Conservation (phyloP, 2,113 vertebrate species). For the Chrysochloris asiatica region DNA sequence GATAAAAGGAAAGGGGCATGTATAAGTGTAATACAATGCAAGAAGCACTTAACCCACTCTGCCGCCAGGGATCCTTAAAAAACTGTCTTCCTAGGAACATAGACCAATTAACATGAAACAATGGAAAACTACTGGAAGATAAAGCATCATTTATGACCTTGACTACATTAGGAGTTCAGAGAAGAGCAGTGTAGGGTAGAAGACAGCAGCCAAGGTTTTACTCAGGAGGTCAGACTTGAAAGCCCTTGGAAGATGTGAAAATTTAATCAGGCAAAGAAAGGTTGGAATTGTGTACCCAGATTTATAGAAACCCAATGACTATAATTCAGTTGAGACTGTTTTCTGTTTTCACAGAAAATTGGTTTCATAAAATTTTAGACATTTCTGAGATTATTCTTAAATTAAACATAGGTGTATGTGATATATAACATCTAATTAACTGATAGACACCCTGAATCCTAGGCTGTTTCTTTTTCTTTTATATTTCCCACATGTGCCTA, state of each 20-base stretch:
- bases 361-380: constrained; percentile 62
- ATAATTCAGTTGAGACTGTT: constrained; percentile 53
- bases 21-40: neutral
- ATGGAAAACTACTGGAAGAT: constrained; percentile 49
- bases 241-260: constrained; percentile 50
- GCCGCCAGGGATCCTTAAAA: neutral
- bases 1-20: neutral
- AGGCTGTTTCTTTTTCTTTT: neutral
- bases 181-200: neutral
- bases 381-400: constrained; percentile 51
- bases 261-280: constrained; percentile 56
- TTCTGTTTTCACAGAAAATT: constrained; percentile 46
- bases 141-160: constrained; percentile 43
- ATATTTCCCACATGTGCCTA: neutral
- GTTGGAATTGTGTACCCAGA: constrained; percentile 42
- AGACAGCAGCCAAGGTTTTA: neutral
- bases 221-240: neutral
- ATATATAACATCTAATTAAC: constrained; percentile 10
- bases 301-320: constrained; percentile 58
- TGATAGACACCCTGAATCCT: neutral
- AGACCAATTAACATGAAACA: constrained; percentile 47
- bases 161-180: neutral
- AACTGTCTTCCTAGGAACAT: constrained; percentile 31
- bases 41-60: neutral
- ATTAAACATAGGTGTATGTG: neutral